Evolutionary conservation across 2,113 vertebrate species (phyloP).

Genomic region (Dipodomys merriami): DNA sequence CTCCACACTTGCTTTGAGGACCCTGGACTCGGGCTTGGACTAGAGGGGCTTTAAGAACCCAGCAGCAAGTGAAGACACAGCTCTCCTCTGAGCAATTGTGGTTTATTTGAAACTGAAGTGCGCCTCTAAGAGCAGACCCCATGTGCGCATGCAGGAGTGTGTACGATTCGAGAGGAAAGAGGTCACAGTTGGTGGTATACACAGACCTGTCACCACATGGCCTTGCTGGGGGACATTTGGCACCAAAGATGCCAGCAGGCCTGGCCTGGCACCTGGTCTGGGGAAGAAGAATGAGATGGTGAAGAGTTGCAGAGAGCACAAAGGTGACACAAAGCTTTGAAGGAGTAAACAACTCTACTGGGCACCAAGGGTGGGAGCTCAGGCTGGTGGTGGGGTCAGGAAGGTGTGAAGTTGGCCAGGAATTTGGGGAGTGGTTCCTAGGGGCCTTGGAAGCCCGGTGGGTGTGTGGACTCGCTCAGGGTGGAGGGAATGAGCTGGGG

Average conservation of each 20-base stretch:
- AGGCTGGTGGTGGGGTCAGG: no score
- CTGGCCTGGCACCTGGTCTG: neutral
- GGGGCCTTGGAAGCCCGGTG: rapidly evolving
- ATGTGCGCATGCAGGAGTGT: rapidly evolving
- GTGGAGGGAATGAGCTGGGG: neutral
- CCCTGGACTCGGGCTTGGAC: neutral
- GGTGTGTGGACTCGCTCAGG: neutral
- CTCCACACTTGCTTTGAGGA: neutral
- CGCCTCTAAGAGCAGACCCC: neutral
- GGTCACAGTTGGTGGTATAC: rapidly evolving
- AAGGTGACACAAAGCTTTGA: rapidly evolving
- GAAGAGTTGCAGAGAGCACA: neutral
- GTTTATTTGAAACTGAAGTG: rapidly evolving
- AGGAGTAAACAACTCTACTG: rapidly evolving
- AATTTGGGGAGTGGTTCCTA: rapidly evolving
- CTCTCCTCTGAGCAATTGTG: rapidly evolving
- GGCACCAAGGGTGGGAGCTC: rapidly evolving
- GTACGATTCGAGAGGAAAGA: neutral
- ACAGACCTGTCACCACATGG: no score
- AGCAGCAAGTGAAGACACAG: neutral
- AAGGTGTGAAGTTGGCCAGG: no score
- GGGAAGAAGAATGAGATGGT: no score
- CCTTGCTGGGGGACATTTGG: neutral
- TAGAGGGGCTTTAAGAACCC: no score
- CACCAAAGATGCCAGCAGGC: no score